phyloP scores from a whole-genome alignment of 1,140 invertebrate species.

The Drosophila suzukii region DNA sequence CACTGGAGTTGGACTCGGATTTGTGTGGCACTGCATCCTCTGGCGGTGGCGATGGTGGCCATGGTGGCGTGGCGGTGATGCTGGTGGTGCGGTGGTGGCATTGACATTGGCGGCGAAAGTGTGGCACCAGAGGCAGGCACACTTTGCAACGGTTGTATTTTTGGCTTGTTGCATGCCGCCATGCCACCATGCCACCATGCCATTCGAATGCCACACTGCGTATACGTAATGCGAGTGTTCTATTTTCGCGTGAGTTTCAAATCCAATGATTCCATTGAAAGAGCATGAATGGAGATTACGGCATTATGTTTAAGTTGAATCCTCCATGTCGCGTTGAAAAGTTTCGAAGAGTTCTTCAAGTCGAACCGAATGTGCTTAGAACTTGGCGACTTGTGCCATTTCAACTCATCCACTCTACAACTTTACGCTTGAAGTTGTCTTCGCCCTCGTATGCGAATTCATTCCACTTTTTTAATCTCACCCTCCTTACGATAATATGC shows the following conservation, averaged over 20 bases:
- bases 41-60: conserved; percentile 29
- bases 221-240: conserved; percentile 62
- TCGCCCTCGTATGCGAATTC: conserved; percentile 12
- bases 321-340: conserved; percentile 9
- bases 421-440: conserved; percentile 34
- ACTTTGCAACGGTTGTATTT: conserved; percentile 57
- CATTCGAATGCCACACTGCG: conserved; percentile 47
- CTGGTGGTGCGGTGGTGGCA: conserved; percentile 46
- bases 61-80: conserved; percentile 39
- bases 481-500: conserved; percentile 49
- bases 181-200: neutral
- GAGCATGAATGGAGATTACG: conserved; percentile 47
- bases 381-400: conserved; percentile 7
- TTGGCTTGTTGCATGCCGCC: conserved; percentile 49
- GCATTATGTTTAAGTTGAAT: conserved; percentile 11
- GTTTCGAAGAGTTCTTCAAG: conserved; percentile 18
- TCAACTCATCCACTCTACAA: conserved; percentile 13
- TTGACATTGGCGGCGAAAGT: conserved; percentile 77
- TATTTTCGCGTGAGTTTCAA: conserved; percentile 40
- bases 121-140: conserved; percentile 65
- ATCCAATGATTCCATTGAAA: conserved; percentile 39
- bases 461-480: conserved; percentile 51
- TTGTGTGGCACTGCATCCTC: conserved; percentile 60
- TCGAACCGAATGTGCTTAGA: conserved; percentile 19
- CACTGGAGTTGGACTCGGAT: conserved; percentile 38